A percentile compares a stretch with the other conserved stretches of the same genome.
Conservation (phyloP, 2,888 invertebrate genomes). For the Balanococcus diminutus region DNA sequence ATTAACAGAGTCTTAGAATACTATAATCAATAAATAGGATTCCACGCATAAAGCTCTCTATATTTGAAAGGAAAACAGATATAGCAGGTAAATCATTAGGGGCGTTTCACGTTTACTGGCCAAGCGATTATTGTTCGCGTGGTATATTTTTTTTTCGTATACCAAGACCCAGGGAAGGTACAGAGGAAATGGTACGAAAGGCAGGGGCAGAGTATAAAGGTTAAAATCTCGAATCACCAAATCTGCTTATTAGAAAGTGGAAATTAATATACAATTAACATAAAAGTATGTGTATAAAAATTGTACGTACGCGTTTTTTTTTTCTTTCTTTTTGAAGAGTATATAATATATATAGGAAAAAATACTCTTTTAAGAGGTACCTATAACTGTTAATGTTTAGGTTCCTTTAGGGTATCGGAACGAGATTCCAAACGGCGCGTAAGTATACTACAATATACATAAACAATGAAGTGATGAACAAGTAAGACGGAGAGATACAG, state of each 20-base stretch:
- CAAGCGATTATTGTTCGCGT: not conserved
- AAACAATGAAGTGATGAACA: constrained; percentile 19
- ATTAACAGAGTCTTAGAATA: not conserved
- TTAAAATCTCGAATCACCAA: constrained; percentile 25
- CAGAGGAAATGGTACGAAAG: not conserved
- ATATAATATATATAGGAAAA: not conserved
- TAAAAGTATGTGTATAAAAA: constrained; percentile 28
- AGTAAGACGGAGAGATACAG: not conserved
- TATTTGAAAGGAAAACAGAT: not conserved
- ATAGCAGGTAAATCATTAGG: constrained; percentile 2
- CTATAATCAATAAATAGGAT: constrained; percentile 13
- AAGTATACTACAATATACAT: constrained; percentile 27
- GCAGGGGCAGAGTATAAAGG: not conserved
- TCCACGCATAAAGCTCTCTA: not conserved
- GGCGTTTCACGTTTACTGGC: constrained; percentile 3
- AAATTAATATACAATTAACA: constrained; percentile 50
- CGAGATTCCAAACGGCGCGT: constrained; percentile 44
- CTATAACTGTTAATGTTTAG: constrained; percentile 48
- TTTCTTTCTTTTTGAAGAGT: not conserved
- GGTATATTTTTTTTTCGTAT: not conserved
- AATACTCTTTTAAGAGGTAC: not conserved
- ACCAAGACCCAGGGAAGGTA: too few species aligned
- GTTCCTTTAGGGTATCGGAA: constrained; percentile 47
- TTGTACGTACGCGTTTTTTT: not conserved
- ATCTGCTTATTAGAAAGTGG: constrained; percentile 52